Conservation (phyloP, 2,113 vertebrate genomes). For the Coracopsis vasa region DNA sequence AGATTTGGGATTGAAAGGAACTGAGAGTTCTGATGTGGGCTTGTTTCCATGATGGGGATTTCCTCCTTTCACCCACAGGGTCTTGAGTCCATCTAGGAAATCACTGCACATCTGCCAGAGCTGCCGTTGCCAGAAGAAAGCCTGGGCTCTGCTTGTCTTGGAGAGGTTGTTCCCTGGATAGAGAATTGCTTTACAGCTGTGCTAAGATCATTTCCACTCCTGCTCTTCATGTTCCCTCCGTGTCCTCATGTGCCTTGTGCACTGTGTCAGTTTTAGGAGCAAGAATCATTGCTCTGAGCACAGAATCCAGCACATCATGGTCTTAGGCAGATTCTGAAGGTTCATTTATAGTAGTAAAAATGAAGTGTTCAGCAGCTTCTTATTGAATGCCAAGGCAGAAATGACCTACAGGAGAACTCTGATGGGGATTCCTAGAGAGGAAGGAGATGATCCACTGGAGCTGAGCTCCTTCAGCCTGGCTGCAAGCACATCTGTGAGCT, state of each 20-base stretch:
- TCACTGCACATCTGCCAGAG: neutral
- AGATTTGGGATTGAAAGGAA: neutral
- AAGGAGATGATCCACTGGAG: neutral
- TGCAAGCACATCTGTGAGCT: neutral
- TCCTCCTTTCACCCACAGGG: neutral
- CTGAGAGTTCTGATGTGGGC: neutral
- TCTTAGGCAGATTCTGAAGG: neutral
- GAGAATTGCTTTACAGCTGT: neutral
- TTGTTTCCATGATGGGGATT: neutral
- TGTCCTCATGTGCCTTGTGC: fast-evolving
- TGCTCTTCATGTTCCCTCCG: neutral
- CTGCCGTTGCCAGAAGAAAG: neutral
- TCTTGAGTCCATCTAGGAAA: fast-evolving
- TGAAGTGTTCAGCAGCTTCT: neutral
- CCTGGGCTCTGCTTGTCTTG: neutral
- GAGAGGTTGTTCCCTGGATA: neutral
- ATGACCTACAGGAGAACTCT: neutral
- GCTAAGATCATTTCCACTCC: neutral
- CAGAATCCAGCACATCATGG: neutral
- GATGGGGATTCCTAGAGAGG: neutral
- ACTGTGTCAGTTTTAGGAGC: neutral
- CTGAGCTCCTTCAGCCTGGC: neutral
- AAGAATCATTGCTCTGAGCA: neutral
- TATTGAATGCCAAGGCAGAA: neutral
- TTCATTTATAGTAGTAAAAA: neutral